Conservation (phyloP, 2,888 invertebrate genomes). For the Cetonia aurata region DNA sequence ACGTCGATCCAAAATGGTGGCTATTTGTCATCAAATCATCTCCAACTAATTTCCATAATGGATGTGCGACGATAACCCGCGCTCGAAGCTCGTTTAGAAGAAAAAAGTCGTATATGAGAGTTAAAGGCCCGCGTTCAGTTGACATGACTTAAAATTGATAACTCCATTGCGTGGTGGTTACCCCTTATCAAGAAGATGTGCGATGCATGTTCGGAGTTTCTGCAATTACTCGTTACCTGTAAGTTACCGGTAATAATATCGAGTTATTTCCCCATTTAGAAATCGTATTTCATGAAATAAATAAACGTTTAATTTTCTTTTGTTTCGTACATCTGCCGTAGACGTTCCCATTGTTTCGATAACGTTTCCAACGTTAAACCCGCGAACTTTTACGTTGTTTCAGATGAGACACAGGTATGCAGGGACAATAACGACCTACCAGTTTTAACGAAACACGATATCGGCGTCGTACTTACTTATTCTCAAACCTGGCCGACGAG, state of each 20-base stretch:
- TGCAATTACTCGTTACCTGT: constrained; percentile 90
- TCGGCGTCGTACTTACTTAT: constrained; percentile 86
- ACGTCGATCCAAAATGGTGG: constrained; percentile 63
- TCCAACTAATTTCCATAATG: constrained; percentile 56
- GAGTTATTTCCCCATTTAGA: constrained; percentile 3
- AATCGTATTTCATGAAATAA: constrained; percentile 19
- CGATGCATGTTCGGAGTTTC: constrained; percentile 95
- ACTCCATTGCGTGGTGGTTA: constrained; percentile 45
- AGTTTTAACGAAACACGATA: constrained; percentile 81
- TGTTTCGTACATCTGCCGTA: constrained; percentile 19
- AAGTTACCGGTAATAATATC: constrained; percentile 65
- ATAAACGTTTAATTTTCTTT: constrained; percentile 31
- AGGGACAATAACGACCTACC: constrained; percentile 84
- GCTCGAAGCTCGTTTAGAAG: constrained; percentile 44
- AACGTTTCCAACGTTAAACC: constrained; percentile 32
- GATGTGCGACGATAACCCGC: constrained; percentile 48
- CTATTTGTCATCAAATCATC: constrained; percentile 62
- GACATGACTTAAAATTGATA: constrained; percentile 46
- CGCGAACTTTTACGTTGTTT: constrained; percentile 57
- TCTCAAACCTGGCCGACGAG: constrained; percentile 92
- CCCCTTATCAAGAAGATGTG: constrained; percentile 75
- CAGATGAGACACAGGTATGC: constrained; percentile 84
- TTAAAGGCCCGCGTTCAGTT: constrained; percentile 44
- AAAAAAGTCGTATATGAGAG: too few species aligned
- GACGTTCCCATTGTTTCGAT: constrained; percentile 4